phyloP scores from a whole-genome alignment of 1,140 invertebrate species.

The Kradibia gibbosae region DNA sequence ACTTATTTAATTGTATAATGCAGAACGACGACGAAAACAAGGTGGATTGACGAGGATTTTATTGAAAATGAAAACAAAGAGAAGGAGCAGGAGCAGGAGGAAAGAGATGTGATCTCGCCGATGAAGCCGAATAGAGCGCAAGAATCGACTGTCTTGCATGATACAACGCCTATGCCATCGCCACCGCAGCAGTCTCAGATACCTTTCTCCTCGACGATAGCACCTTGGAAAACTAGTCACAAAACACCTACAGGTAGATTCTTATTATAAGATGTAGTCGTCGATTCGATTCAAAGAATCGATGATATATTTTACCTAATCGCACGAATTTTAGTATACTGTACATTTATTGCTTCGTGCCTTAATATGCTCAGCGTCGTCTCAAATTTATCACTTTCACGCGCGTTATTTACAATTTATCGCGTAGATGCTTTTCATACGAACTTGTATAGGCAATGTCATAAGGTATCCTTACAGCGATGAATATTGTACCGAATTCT shows the following conservation, averaged over 20 bases:
- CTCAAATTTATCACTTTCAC: too few relatives aligned
- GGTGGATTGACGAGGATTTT: slow-evolving; percentile 52
- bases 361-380: too few relatives aligned
- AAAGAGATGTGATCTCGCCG: slow-evolving; percentile 56
- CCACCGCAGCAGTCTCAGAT: not conserved
- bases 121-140: slow-evolving; percentile 58
- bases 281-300: not conserved
- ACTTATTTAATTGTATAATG: not conserved
- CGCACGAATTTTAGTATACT: not conserved
- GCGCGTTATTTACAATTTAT: too few relatives aligned
- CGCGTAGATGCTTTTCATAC: too few relatives aligned
- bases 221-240: slow-evolving; percentile 68
- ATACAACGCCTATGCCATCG: slow-evolving; percentile 63
- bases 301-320: slow-evolving; percentile 32
- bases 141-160: slow-evolving; percentile 60
- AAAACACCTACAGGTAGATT: slow-evolving; percentile 66
- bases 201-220: slow-evolving; percentile 56
- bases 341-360: too few relatives aligned
- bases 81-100: slow-evolving; percentile 58
- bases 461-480: too few relatives aligned
- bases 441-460: too few relatives aligned
- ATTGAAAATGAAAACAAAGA: slow-evolving; percentile 59
- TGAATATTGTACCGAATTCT: too few relatives aligned
- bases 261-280: too few relatives aligned
- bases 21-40: not conserved